A percentile compares a stretch with the other conserved stretches of the same genome.
Evolutionary conservation across 1,140 invertebrate genomes (phyloP).

Genomic region (Diorhabda elongata): DNA sequence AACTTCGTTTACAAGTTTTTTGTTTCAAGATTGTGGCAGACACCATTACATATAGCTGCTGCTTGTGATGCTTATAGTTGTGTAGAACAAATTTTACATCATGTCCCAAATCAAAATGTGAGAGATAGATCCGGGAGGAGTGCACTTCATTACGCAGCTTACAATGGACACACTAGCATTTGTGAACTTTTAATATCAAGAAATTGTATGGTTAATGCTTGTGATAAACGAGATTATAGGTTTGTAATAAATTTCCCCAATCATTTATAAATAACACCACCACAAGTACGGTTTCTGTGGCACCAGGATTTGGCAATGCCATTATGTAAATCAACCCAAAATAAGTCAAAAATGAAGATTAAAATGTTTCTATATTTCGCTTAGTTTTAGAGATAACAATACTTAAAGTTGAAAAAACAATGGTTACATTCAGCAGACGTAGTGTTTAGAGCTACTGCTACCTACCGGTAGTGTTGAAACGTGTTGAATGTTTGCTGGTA

Average conservation of each 20-base stretch:
- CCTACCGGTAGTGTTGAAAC: too few relatives aligned
- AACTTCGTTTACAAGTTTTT: neutral
- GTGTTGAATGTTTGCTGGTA: too few relatives aligned
- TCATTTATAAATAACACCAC: too few relatives aligned
- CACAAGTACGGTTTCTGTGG: too few relatives aligned
- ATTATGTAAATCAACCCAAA: too few relatives aligned
- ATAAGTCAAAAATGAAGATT: too few relatives aligned
- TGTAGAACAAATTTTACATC: conserved; percentile 61
- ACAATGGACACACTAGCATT: conserved; percentile 59
- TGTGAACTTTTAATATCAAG: conserved; percentile 51
- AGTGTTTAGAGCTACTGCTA: too few relatives aligned
- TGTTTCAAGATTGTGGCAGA: conserved; percentile 57
- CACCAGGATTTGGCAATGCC: too few relatives aligned
- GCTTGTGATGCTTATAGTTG: conserved; percentile 67
- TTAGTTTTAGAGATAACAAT: too few relatives aligned
- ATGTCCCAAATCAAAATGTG: conserved; percentile 58
- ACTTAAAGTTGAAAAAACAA: too few relatives aligned
- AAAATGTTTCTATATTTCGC: too few relatives aligned
- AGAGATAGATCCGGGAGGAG: conserved; percentile 60
- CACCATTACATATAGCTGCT: conserved; percentile 75
- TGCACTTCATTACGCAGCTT: conserved; percentile 62
- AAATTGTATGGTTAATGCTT: conserved; percentile 59
- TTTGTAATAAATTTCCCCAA: conserved; percentile 4
- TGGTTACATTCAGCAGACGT: too few relatives aligned
- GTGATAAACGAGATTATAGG: conserved; percentile 58